Evolutionary conservation across 2,113 vertebrate genomes (phyloP).

Genomic region (Stercorarius parasiticus): DNA sequence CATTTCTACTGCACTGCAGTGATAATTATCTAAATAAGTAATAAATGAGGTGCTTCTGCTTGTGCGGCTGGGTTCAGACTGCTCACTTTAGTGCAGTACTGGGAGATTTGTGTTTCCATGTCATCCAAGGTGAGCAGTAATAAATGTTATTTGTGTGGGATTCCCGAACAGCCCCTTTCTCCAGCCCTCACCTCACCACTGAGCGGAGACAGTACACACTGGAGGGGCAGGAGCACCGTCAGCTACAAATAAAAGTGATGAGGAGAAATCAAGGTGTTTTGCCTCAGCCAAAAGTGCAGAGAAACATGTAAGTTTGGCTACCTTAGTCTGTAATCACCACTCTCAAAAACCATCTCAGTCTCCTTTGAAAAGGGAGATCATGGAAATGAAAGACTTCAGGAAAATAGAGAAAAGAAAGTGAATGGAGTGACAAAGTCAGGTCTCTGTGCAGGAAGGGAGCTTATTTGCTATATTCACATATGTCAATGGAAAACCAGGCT

Average conservation of each 20-base stretch:
- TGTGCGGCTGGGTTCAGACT: not conserved
- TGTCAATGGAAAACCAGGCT: not conserved
- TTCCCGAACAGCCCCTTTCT: not conserved
- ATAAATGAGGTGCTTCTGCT: constrained; percentile 21
- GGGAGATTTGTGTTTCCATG: not conserved
- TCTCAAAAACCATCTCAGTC: not conserved
- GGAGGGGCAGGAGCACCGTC: not conserved
- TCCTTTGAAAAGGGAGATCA: not conserved
- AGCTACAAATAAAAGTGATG: not conserved
- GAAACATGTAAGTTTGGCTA: not conserved
- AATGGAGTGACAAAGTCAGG: not conserved
- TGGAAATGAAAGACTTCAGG: not conserved
- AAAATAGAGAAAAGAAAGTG: not conserved
- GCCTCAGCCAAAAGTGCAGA: not conserved
- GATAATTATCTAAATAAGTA: constrained; percentile 37
- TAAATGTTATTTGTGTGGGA: not conserved
- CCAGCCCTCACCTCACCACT: not conserved
- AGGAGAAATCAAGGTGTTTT: not conserved
- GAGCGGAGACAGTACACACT: not conserved
- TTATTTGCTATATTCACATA: not conserved
- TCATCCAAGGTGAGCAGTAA: not conserved
- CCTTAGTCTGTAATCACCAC: not conserved
- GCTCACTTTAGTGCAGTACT: not conserved
- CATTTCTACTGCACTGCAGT: not conserved
- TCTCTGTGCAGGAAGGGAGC: not conserved